A percentile compares a stretch with the other conserved stretches of the same genome.
Conservation (phyloP, 2,797 vertebrate species). For the Masticophis lateralis region DNA sequence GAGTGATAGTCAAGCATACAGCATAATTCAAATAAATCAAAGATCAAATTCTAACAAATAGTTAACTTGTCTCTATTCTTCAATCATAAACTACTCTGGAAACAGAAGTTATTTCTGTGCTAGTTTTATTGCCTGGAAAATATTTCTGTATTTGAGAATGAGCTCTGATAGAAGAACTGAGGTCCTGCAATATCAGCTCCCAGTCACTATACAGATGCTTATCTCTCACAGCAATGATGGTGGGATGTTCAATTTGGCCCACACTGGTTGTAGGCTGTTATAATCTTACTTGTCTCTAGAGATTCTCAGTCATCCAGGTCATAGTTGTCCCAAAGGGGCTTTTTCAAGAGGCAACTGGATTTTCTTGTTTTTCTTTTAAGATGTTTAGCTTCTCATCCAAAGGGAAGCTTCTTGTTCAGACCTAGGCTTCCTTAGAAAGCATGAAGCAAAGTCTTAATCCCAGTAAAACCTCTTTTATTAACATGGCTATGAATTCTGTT, state of each 20-base stretch:
- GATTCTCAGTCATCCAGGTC: no score
- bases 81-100: neutral
- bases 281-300: neutral
- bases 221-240: neutral
- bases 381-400: no score
- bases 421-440: no score
- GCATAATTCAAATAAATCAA: neutral
- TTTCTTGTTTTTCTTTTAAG: no score
- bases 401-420: no score
- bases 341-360: no score
- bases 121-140: neutral
- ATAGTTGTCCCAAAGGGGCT: no score
- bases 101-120: neutral
- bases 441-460: no score
- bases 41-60: neutral
- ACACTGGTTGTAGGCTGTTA: neutral
- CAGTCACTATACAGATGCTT: neutral
- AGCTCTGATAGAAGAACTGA: neutral
- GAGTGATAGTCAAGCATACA: neutral
- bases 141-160: neutral
- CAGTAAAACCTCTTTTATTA: no score
- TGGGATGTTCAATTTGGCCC: neutral
- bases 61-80: neutral
- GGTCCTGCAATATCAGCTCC: no score
- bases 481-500: no score